Base-by-base conservation (phyloP, 2,113 vertebrate species). In the Solea solea region DNA sequence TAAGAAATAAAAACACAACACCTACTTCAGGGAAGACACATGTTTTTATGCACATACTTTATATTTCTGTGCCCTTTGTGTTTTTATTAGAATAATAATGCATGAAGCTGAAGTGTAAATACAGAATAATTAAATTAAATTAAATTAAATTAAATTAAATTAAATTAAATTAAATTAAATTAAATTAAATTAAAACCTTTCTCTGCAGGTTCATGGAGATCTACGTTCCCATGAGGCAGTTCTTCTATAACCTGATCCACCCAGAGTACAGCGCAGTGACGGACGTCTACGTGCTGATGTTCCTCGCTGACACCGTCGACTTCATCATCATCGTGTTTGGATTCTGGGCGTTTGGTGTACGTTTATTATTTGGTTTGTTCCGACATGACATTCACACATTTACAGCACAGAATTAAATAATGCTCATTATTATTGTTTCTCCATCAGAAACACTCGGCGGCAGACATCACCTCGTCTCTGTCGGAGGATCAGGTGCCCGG, bases 321-420 rank as follows among this genome's bases (percentile, higher is more conserved):
- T 99, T 99, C 86, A 96, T 99, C 92, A 96, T 99, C 91, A 99
- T 98, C 3, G 96, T 99, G 69, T 99, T 99, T 74, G 97, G 98
- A 77, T 99, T 98, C 89, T 96, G 95, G 94, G 98, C 98, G 34
- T 99, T 99, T 81, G 98, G 97, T 91, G 98, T 99, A 96, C n/a
- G n/a, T n/a, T n/a, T n/a, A n/a, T n/a, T n/a, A n/a, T n/a, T n/a
- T n/a, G n/a, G n/a, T n/a, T n/a, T n/a, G n/a, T n/a, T n/a, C n/a
- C n/a, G n/a, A n/a, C n/a, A n/a, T n/a, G n/a, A n/a, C n/a, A n/a
- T n/a, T n/a, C n/a, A n/a, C n/a, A n/a, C n/a, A n/a, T n/a, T n/a
- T n/a, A n/a, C n/a, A n/a, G n/a, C n/a, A n/a, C n/a, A n/a, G n/a
- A n/a, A n/a, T n/a, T n/a, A 1, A 13, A 13, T 10, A 4, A 13